Base-by-base conservation (phyloP, 2,797 vertebrate species). In the Salmo trutta region DNA sequence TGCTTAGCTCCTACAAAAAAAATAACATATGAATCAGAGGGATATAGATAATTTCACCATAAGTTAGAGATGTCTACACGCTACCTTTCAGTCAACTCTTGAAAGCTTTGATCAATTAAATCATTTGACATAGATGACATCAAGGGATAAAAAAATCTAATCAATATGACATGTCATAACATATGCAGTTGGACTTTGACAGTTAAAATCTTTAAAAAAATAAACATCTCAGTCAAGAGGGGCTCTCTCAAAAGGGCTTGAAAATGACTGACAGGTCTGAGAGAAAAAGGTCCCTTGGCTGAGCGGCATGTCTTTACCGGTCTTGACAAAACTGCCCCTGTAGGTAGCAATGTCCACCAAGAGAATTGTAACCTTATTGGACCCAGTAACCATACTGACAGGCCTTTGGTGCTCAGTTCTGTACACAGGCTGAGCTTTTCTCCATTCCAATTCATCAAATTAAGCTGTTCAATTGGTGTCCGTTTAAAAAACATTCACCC, bases 1-100 rank as follows among this genome's bases (percentile, higher is more conserved):
- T 97, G 91, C 93, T 97, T 74, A 99, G 91, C 83, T 98, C 98
- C 98, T 99, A 75, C 0, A 88, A 36, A 64, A 79, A 77, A 79
- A 59, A 15, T 1, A 79, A 56, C 21, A 59, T 10, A 64, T 14
- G 36, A 21, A 36, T 2, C 36, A 47, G 12, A 47, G 10, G 36
- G 36, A 47, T 14, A 47, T 41, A 41, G 41, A 41, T 41, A 7
- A 12, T 47, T 47, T 47, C 41, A 47, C 41, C 2, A 47, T 47
- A 47, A 47, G 10, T 47, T 47, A 47, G 41, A 47, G 12, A 47
- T 47, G 41, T 47, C 12, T 47, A 47, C 10, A 12, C 10, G 2
- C 41, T 12, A 47, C 10, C 41, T 47, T 47, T 47, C 41, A 47
- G 41, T 21, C 56, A 59, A 21, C 56, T 12, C 56, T 21, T 47